phyloP scores from a whole-genome alignment of 2,797 vertebrate genomes.

The Sciurus carolinensis region DNA sequence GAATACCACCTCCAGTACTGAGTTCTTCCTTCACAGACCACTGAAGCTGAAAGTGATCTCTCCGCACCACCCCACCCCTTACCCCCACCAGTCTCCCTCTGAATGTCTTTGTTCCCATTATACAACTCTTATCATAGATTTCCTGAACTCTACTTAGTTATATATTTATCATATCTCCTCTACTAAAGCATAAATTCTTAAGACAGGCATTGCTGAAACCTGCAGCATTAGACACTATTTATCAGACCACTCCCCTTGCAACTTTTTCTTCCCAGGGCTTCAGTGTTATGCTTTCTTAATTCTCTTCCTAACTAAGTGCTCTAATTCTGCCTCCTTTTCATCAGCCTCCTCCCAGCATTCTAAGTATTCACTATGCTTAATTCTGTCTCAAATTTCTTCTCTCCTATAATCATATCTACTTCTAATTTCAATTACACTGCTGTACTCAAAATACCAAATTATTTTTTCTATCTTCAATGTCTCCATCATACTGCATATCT shows the following conservation, averaged over 20 bases:
- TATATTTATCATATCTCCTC: background rate
- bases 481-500: background rate
- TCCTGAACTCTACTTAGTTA: background rate
- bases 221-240: background rate
- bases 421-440: background rate
- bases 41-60: background rate
- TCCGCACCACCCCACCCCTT: too few species aligned
- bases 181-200: background rate
- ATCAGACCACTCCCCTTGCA: background rate
- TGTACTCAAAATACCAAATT: background rate
- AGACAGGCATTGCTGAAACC: background rate
- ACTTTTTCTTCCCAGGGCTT: background rate
- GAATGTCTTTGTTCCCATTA: background rate
- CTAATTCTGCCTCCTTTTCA: background rate
- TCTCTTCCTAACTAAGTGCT: background rate
- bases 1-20: background rate
- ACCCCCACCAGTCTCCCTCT: background rate
- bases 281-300: background rate
- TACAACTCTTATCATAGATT: background rate
- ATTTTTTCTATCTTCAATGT: background rate
- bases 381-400: background rate
- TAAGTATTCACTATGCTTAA: background rate
- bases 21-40: background rate
- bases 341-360: accelerated
- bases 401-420: background rate